These are phyloP conservation scores for Scaptomyza tumidula DNA, from an alignment of 2,888 invertebrate species.

Conservation along the genomic window DNA sequence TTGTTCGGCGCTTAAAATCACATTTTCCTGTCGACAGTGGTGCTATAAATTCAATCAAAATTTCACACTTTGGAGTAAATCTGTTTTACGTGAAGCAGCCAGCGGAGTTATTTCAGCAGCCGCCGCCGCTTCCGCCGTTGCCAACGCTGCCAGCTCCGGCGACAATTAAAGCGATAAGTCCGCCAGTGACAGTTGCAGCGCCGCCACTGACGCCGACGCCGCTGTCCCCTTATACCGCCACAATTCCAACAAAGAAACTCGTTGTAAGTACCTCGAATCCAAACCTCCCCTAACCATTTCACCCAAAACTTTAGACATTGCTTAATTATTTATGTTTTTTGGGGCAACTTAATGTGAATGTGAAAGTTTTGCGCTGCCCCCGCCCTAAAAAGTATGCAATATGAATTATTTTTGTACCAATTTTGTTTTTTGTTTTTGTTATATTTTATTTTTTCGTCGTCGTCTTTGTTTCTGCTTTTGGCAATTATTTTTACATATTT, in stretches of 20 bases:
- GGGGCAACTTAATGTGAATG: conserved; percentile 53
- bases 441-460: conserved; percentile 3
- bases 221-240: conserved; percentile 79
- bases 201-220: conserved; percentile 79
- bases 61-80: conserved; percentile 85
- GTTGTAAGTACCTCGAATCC: conserved; percentile 82
- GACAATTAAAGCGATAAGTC: conserved; percentile 84
- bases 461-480: conserved; percentile 20
- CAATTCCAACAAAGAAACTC: conserved; percentile 84
- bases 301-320: conserved; percentile 44
- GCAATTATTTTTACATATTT: conserved; percentile 63
- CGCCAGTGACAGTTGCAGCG: conserved; percentile 81
- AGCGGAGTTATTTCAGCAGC: conserved; percentile 84
- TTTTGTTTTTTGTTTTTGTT: conserved; percentile 19
- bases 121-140: conserved; percentile 76
- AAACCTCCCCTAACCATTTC: not conserved
- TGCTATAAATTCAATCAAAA: conserved; percentile 84
- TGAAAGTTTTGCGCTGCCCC: conserved; percentile 51
- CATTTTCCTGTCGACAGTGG: conserved; percentile 78
- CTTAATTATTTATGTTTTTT: conserved; percentile 71
- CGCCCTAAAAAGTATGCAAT: conserved; percentile 62
- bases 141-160: conserved; percentile 82
- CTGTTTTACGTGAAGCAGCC: conserved; percentile 85
- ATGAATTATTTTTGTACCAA: conserved; percentile 70
- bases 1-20: conserved; percentile 49